These are phyloP conservation scores for Chaetura pelagica DNA, from an alignment of 2,113 vertebrate genomes.

Conservation along the genomic window DNA sequence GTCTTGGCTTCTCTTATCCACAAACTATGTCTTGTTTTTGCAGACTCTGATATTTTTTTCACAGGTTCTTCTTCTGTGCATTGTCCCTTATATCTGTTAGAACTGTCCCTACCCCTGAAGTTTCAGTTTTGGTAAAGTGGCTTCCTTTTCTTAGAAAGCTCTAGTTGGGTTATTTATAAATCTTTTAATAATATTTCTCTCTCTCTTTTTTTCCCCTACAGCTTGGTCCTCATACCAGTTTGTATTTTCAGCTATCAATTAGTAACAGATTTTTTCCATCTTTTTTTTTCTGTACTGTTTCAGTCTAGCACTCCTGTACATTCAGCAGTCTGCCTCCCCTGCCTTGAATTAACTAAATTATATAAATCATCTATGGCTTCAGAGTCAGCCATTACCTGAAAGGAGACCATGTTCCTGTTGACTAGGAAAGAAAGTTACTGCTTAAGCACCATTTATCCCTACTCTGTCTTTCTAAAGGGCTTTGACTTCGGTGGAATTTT, in stretches of 20 bases:
- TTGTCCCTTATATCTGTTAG: not conserved
- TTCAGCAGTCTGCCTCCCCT: not conserved
- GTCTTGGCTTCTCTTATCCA: not conserved
- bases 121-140: not conserved
- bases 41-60: not conserved
- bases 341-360: not conserved
- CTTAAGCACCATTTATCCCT: not conserved
- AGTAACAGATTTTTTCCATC: not conserved
- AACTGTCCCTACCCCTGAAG: not conserved
- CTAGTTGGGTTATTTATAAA: not conserved
- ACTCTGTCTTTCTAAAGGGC: not conserved
- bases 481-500: not conserved
- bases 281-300: not conserved
- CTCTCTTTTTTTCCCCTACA: not conserved
- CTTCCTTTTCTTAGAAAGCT: not conserved
- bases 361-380: not conserved
- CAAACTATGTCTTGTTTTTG: not conserved
- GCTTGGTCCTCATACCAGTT: not conserved
- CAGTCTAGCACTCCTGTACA: not conserved
- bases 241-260: not conserved
- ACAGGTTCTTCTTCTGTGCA: not conserved
- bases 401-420: not conserved
- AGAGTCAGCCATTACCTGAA: not conserved
- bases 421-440: not conserved
- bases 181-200: not conserved